Evolutionary conservation across 2,113 vertebrate genomes (phyloP).

Genomic region (Theropithecus gelada): DNA sequence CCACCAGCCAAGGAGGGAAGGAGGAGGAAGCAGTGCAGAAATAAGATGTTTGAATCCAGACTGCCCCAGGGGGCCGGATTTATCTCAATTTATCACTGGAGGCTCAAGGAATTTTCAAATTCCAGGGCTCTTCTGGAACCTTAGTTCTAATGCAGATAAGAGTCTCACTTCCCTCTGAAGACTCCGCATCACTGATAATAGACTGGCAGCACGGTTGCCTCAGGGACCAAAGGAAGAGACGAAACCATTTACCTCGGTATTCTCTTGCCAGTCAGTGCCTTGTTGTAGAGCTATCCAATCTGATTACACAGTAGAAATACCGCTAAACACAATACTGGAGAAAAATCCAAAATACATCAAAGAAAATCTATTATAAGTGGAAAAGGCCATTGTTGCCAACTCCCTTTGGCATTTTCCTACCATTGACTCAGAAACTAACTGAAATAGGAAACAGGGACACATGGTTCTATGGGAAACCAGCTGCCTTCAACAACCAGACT

Average conservation of each 20-base stretch:
- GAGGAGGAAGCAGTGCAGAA: slow-evolving; percentile 5
- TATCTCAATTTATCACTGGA: slow-evolving; percentile 49
- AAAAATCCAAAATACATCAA: slow-evolving; percentile 31
- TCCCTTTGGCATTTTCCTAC: slow-evolving; percentile 58
- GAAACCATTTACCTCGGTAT: background rate
- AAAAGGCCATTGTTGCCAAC: slow-evolving; percentile 56
- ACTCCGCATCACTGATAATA: background rate
- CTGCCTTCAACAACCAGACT: slow-evolving; percentile 50
- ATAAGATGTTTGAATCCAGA: slow-evolving; percentile 36
- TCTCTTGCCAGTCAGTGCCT: slow-evolving; percentile 27
- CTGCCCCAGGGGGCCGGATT: background rate
- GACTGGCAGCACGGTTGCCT: background rate
- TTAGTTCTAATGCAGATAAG: background rate
- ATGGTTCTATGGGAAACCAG: slow-evolving; percentile 51
- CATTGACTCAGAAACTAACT: slow-evolving; percentile 56
- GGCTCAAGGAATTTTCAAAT: slow-evolving; percentile 52
- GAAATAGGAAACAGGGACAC: slow-evolving; percentile 55
- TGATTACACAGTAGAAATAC: slow-evolving; percentile 45
- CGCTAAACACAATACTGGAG: slow-evolving; percentile 5
- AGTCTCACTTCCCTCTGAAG: background rate
- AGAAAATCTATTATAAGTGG: slow-evolving; percentile 54
- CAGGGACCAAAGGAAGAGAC: background rate
- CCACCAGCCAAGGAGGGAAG: slow-evolving; percentile 5
- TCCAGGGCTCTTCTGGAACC: slow-evolving; percentile 21
- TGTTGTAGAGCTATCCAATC: background rate